A percentile compares a stretch with the other conserved stretches of the same genome.
phyloP scores from a whole-genome alignment of 2,113 vertebrate genomes.

The Callopanchax toddi region DNA sequence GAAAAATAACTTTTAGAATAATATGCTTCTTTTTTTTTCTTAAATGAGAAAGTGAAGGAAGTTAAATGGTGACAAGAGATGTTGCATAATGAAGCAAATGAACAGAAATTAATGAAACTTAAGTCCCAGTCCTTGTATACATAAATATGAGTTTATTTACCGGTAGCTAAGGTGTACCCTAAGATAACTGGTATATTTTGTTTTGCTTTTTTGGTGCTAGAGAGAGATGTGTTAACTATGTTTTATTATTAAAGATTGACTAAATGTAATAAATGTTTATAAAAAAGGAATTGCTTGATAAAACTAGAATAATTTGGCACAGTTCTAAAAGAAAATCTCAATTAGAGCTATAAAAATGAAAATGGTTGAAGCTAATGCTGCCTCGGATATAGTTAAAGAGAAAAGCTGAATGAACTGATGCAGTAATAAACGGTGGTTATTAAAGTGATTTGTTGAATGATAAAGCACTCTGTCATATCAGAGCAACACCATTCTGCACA shows the following conservation, averaged over 20 bases:
- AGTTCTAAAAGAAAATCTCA: neutral
- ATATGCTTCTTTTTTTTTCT: neutral
- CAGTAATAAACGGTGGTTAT: conserved; percentile 6
- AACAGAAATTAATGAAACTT: conserved; percentile 9
- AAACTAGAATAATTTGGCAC: neutral
- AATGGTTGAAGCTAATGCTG: conserved; percentile 11
- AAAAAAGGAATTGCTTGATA: neutral
- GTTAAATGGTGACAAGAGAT: conserved; percentile 14
- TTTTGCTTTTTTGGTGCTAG: too few relatives aligned
- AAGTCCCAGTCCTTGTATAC: neutral
- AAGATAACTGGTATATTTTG: too few relatives aligned
- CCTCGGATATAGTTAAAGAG: conserved; percentile 1
- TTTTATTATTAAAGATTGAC: too few relatives aligned
- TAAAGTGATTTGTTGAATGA: conserved; percentile 23
- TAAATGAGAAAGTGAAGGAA: neutral
- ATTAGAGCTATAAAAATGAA: conserved; percentile 15
- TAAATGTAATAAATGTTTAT: neutral
- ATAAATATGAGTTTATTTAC: too few relatives aligned
- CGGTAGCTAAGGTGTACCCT: too few relatives aligned
- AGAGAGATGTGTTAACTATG: too few relatives aligned
- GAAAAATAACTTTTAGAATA: neutral
- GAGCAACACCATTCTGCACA: conserved; percentile 15
- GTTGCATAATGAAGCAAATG: conserved; percentile 4
- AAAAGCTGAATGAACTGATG: conserved; percentile 6
- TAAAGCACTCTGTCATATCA: conserved; percentile 24